A percentile compares a stretch with the other conserved stretches of the same genome.
These are phyloP conservation scores for Apamea epomidion DNA, from an alignment of 2,888 invertebrate genomes.

Conservation along the genomic window DNA sequence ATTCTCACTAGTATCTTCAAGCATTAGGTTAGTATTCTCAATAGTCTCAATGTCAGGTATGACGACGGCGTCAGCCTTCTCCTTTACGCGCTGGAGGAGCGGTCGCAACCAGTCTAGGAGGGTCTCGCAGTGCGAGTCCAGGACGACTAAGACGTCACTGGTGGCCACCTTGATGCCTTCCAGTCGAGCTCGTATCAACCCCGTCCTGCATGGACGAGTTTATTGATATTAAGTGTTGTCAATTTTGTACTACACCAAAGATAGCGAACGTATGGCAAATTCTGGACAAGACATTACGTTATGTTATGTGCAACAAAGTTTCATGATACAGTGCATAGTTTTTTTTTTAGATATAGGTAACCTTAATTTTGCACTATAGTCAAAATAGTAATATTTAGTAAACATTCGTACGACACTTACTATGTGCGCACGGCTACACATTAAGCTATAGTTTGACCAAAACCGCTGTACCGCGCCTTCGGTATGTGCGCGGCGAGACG, in stretches of 20 bases:
- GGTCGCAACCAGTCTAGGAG: conserved; percentile 96
- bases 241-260: not conserved
- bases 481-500: too few species aligned
- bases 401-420: not conserved
- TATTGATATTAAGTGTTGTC: not conserved
- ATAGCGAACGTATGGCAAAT: not conserved
- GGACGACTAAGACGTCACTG: conserved; percentile 95
- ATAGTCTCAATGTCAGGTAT: conserved; percentile 98
- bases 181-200: conserved; percentile 95
- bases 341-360: not conserved
- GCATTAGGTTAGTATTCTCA: conserved; percentile 91
- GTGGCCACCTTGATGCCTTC: conserved; percentile 95
- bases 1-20: conserved; percentile 42
- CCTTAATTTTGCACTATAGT: not conserved
- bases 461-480: too few species aligned
- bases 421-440: too few species aligned
- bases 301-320: not conserved
- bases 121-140: conserved; percentile 97
- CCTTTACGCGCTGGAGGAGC: conserved; percentile 92
- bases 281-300: not conserved
- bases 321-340: not conserved
- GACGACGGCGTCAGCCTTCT: conserved; percentile 94
- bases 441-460: too few species aligned
- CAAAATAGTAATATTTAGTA: not conserved
- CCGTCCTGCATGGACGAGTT: conserved; percentile 88